phyloP scores from a whole-genome alignment of 2,113 vertebrate species.

The Seriola dumerili region DNA sequence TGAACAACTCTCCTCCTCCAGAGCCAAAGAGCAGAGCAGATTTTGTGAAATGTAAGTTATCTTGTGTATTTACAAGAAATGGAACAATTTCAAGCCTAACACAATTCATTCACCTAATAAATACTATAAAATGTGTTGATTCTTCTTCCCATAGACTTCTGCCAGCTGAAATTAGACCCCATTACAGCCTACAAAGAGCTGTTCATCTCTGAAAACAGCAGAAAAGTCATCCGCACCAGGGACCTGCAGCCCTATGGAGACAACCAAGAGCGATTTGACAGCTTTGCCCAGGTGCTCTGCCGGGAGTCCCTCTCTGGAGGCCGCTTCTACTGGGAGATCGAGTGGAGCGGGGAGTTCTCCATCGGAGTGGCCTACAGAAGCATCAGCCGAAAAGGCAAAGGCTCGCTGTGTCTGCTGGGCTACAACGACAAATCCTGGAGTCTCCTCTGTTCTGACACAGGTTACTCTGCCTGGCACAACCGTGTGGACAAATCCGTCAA shows the following conservation, averaged over 20 bases:
- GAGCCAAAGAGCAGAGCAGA: constrained; percentile 83
- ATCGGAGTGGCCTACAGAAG: constrained; percentile 89
- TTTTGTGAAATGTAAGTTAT: constrained; percentile 85
- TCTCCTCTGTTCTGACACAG: constrained; percentile 89
- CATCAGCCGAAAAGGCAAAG: constrained; percentile 85
- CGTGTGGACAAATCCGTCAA: constrained; percentile 83
- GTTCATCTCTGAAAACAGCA: constrained; percentile 82
- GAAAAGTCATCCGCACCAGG: constrained; percentile 82
- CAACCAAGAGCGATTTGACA: constrained; percentile 85
- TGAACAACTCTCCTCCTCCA: constrained; percentile 77
- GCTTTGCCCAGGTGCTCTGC: constrained; percentile 93
- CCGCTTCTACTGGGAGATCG: constrained; percentile 95
- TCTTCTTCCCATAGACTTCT: constrained; percentile 77
- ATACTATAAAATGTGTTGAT: neutral
- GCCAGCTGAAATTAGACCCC: constrained; percentile 83
- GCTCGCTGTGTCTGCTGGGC: constrained; percentile 90
- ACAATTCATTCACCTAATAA: neutral
- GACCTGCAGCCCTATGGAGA: constrained; percentile 83
- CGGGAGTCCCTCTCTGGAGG: constrained; percentile 84
- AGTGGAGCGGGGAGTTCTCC: constrained; percentile 87
- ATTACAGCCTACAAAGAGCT: constrained; percentile 86
- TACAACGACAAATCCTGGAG: constrained; percentile 94
- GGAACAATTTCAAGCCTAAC: neutral
- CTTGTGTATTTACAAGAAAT: neutral
- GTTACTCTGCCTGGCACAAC: constrained; percentile 93